Base-by-base conservation (phyloP, 2,888 invertebrate species). In the Leptothorax acervorum region DNA sequence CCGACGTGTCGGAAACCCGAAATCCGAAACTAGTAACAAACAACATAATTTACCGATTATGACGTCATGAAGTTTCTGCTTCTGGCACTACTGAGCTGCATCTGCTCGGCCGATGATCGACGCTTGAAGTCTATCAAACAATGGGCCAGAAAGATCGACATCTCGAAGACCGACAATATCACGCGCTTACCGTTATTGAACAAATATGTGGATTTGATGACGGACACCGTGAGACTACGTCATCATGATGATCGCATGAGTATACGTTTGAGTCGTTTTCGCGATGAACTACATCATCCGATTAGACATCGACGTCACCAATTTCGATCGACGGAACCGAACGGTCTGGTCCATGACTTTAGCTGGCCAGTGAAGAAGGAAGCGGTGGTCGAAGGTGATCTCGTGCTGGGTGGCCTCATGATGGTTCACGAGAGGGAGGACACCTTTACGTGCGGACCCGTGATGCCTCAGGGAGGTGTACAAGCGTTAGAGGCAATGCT, bases 401-500 rank as follows among this genome's bases (percentile, higher is more conserved):
- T 99, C 65, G 96, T 98, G 11, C 95, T 98, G 23, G 98, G 98
- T 0, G 98, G 98, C 0, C 96, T 98, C 51, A 98, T 98, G 98
- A 98, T 98, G 98, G 98, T 98, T 9, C 98, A 98, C 95, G 98
- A 98, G 92, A 95, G 99, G 39, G 98, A 98, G 90, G 98, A 99
- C 91, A 96, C 96, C 74, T 95, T 97, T 71, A 97, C 97, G 70
- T 98, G 98, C 93, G 98, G 98, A 0, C 97, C 97, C 39, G 97
- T 98, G 86, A 98, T 98, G 98, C 97, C 98, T 3, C 98, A 98
- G 95, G 98, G 98, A 6, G 97, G 97, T 71, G 96, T 97, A 83
- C 97, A 97, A 94, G 98, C 98, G 2, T 95, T 98, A 65, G 98
- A 98, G 94, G 97, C 97, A 1, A 98, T 98, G 98, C 96, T 98